Conservation (phyloP, 2,113 vertebrate species). For the Sus scrofa region T2T-Sscrofa CM000830.6:12806001-12806500, state of each 20-base stretch:
- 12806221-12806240: neutral
- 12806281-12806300: neutral
- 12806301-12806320: neutral
- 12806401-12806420: neutral
- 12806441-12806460: neutral
- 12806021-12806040: neutral
- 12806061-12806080: neutral
- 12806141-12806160: neutral
- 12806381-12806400: neutral
- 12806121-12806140: neutral
- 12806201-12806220: neutral
- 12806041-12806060: neutral
- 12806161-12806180: neutral
- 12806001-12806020: neutral
- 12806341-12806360: neutral
- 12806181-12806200: slow-evolving; percentile 29
- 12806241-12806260: neutral
- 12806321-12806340: slow-evolving; percentile 7
- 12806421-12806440: neutral
- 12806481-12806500: too few relatives aligned
- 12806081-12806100: neutral
- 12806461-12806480: too few relatives aligned
- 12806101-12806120: neutral
- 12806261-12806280: neutral
- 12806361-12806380: neutral